These are phyloP conservation scores for Zapus hudsonius DNA, from an alignment of 2,113 vertebrate genomes.

Conservation along the genomic window DNA sequence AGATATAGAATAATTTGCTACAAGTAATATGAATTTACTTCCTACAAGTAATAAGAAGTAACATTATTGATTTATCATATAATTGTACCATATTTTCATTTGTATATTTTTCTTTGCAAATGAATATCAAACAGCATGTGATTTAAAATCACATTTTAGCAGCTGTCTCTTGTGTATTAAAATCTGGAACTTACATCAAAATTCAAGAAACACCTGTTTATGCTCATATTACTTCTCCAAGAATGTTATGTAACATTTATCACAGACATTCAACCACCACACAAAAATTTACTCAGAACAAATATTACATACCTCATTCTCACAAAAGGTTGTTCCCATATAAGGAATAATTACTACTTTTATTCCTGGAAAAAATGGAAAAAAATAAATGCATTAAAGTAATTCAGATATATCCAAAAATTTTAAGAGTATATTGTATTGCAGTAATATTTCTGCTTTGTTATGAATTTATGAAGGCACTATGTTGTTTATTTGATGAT, in stretches of 20 bases:
- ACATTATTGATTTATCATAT: slow-evolving; percentile 44
- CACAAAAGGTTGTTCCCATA: neutral
- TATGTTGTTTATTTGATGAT: neutral
- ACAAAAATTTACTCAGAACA: neutral
- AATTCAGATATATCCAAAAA: neutral
- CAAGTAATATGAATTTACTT: slow-evolving; percentile 57
- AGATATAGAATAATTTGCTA: slow-evolving; percentile 16
- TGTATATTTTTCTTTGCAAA: slow-evolving; percentile 45
- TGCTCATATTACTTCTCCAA: slow-evolving; percentile 21
- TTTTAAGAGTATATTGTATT: neutral
- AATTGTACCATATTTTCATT: slow-evolving; percentile 49
- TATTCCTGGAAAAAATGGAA: neutral
- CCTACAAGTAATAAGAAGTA: slow-evolving; percentile 62
- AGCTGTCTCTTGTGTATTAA: slow-evolving; percentile 34
- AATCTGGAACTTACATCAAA: slow-evolving; percentile 37
- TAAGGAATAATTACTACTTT: neutral
- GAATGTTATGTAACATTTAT: neutral
- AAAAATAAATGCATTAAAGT: neutral
- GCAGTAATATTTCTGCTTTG: neutral
- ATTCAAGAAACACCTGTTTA: slow-evolving; percentile 32
- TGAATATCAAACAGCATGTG: neutral
- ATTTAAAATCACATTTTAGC: slow-evolving; percentile 49
- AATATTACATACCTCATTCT: neutral
- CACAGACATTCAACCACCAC: neutral
- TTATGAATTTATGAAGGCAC: neutral